Percentiles rank a stretch among this genome's conserved stretches.
Conservation (phyloP, 2,888 invertebrate genomes). For the Malachius bipustulatus region DNA sequence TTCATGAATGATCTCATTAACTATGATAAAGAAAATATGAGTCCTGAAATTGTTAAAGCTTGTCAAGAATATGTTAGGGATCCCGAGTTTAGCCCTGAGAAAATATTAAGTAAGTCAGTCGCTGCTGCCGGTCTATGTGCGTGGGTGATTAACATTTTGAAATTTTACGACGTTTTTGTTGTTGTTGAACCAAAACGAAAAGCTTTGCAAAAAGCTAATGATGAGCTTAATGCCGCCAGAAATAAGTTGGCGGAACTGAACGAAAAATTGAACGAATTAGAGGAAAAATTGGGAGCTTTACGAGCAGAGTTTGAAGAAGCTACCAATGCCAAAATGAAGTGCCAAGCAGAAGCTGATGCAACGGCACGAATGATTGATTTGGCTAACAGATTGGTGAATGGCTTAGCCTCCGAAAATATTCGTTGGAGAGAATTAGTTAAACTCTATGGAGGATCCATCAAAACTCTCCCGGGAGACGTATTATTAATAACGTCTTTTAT, state of each 20-base stretch:
- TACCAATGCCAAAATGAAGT: slow-evolving; percentile 73
- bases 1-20: slow-evolving; percentile 72
- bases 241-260: slow-evolving; percentile 69
- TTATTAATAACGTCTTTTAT: slow-evolving; percentile 84
- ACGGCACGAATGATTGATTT: slow-evolving; percentile 81
- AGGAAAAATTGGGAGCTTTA: slow-evolving; percentile 62
- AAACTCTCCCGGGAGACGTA: slow-evolving; percentile 80
- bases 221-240: slow-evolving; percentile 69
- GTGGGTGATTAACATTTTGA: slow-evolving; percentile 88
- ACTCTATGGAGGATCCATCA: slow-evolving; percentile 56
- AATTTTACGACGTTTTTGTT: slow-evolving; percentile 80
- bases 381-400: slow-evolving; percentile 84
- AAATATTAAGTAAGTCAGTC: slow-evolving; percentile 71
- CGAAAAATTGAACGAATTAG: slow-evolving; percentile 59
- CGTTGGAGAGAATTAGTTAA: slow-evolving; percentile 55
- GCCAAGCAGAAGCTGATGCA: slow-evolving; percentile 85
- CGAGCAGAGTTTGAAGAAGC: slow-evolving; percentile 79
- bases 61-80: slow-evolving; percentile 49
- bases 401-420: slow-evolving; percentile 83
- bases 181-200: slow-evolving; percentile 85
- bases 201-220: slow-evolving; percentile 75
- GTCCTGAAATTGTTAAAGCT: slow-evolving; percentile 76
- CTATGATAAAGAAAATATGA: slow-evolving; percentile 90
- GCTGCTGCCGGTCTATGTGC: slow-evolving; percentile 90
- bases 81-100: slow-evolving; percentile 74